A percentile compares a stretch with the other conserved stretches of the same genome.
Evolutionary conservation across 2,113 vertebrate genomes (phyloP).

Genomic region (Odontesthes bonariensis): DNA sequence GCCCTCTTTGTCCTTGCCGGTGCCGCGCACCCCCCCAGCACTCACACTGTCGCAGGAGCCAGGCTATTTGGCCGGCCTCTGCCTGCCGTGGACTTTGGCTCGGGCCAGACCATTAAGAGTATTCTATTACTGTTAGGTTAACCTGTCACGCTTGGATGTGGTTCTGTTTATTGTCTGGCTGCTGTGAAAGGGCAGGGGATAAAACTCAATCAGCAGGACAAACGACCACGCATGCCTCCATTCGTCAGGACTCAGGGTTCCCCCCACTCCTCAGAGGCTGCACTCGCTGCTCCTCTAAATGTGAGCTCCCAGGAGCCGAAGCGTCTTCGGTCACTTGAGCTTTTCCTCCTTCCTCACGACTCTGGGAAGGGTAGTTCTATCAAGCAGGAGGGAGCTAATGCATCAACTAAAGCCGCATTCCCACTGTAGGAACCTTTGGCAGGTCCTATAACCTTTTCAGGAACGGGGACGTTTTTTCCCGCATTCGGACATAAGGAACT

Average conservation of each 20-base stretch:
- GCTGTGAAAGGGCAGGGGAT: constrained; percentile 75
- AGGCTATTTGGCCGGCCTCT: constrained; percentile 23
- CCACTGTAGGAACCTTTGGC: too few relatives aligned
- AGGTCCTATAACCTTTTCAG: too few relatives aligned
- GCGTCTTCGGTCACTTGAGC: constrained; percentile 14
- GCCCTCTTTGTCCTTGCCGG: constrained; percentile 71
- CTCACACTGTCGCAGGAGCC: constrained; percentile 16
- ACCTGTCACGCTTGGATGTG: constrained; percentile 73
- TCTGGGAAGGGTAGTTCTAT: constrained; percentile 23
- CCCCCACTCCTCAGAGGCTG: background rate
- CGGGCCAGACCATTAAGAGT: constrained; percentile 62
- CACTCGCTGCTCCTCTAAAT: constrained; percentile 12
- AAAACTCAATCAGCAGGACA: constrained; percentile 79
- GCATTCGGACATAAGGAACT: too few relatives aligned
- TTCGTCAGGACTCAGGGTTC: constrained; percentile 64
- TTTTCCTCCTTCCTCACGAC: constrained; percentile 34
- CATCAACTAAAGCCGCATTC: too few relatives aligned
- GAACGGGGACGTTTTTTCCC: too few relatives aligned
- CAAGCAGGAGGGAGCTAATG: constrained; percentile 42
- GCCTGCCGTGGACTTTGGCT: constrained; percentile 40
- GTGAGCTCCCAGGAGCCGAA: constrained; percentile 27
- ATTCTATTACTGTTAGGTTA: constrained; percentile 77
- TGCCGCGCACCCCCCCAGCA: constrained; percentile 6
- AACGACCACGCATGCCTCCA: constrained; percentile 59
- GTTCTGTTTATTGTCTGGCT: constrained; percentile 70